These are phyloP conservation scores for Drosophila cognata DNA, from an alignment of 2,888 invertebrate genomes.

Conservation along the genomic window DNA sequence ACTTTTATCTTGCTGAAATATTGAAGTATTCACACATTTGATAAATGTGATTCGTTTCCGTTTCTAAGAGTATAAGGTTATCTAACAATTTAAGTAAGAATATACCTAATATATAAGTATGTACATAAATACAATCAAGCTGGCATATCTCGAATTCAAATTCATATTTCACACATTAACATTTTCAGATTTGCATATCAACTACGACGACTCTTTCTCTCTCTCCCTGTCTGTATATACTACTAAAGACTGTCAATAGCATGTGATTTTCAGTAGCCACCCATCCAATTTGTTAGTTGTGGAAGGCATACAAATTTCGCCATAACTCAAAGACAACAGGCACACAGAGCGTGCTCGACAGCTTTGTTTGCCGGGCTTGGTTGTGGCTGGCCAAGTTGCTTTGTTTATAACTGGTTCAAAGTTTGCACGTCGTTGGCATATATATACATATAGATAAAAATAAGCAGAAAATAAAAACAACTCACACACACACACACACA, in stretches of 20 bases:
- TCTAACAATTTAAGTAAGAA: not conserved
- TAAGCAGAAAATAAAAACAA: not conserved
- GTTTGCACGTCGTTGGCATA: slow-evolving; percentile 76
- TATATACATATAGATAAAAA: slow-evolving; percentile 35
- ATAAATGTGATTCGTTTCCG: not conserved
- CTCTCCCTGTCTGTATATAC: not conserved
- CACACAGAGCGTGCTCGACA: slow-evolving; percentile 20
- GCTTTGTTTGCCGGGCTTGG: slow-evolving; percentile 30
- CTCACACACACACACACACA: slow-evolving; percentile 17
- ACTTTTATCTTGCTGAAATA: not conserved
- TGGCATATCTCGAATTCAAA: not conserved
- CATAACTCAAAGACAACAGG: slow-evolving; percentile 49
- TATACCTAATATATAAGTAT: not conserved
- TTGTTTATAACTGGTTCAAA: slow-evolving; percentile 78
- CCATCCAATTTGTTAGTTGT: slow-evolving; percentile 49
- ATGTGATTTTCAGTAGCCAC: slow-evolving; percentile 50
- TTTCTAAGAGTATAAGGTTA: not conserved
- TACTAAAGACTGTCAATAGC: slow-evolving; percentile 8
- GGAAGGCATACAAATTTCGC: slow-evolving; percentile 72
- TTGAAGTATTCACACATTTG: not conserved
- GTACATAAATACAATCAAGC: not conserved
- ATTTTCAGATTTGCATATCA: slow-evolving; percentile 22
- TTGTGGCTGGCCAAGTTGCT: slow-evolving; percentile 49
- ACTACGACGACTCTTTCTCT: not conserved
- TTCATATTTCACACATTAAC: slow-evolving; percentile 9